These are phyloP conservation scores for Bovichtus variegatus DNA, from an alignment of 2,797 vertebrate species.

Conservation along the genomic window DNA sequence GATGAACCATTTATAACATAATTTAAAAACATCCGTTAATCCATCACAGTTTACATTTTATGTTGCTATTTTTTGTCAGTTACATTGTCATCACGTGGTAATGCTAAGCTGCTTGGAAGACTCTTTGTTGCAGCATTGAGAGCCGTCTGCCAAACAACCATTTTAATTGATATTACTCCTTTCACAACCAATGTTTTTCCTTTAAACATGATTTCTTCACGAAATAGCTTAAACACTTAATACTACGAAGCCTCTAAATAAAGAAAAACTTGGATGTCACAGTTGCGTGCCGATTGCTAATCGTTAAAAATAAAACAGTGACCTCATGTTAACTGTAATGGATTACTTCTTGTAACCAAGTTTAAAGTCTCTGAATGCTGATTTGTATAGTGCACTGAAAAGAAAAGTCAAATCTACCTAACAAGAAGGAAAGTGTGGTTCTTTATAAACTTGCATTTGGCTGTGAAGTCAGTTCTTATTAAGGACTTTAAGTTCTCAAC, in stretches of 20 bases:
- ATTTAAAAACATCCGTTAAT: neutral
- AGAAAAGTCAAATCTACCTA: neutral
- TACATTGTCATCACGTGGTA: neutral
- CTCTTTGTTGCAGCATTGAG: neutral
- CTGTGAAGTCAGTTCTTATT: neutral
- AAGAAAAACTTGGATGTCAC: neutral
- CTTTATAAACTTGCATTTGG: neutral
- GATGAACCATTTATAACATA: neutral
- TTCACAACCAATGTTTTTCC: neutral
- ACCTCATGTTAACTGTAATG: neutral
- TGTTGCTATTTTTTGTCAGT: neutral
- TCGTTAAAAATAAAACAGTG: neutral
- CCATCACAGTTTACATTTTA: neutral
- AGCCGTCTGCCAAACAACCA: neutral
- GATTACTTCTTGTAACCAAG: neutral
- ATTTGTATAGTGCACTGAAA: neutral
- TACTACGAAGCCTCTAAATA: too few species aligned
- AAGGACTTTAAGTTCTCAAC: conserved; percentile 26
- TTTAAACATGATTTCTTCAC: neutral
- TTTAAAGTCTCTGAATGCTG: neutral
- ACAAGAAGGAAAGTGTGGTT: neutral
- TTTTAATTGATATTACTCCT: neutral
- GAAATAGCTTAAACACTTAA: neutral
- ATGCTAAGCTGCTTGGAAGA: neutral
- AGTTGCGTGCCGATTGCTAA: neutral